Conservation (phyloP, 2,113 vertebrate genomes). For the Anoplopoma fimbria region DNA sequence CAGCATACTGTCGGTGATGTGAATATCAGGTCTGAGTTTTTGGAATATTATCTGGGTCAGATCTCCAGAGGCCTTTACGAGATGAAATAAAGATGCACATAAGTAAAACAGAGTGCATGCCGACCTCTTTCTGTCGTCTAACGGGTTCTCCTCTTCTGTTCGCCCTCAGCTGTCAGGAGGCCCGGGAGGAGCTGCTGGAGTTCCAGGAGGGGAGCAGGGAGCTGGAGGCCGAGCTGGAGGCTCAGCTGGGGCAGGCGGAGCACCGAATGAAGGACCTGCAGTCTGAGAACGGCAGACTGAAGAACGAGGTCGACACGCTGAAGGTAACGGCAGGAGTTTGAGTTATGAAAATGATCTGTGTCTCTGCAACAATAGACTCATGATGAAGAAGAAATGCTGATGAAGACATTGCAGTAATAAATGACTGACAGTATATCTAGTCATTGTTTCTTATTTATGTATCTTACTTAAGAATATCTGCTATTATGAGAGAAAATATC, state of each 20-base stretch:
- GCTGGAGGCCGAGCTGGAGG: conserved; percentile 96
- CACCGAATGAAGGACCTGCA: conserved; percentile 94
- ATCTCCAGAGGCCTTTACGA: background rate
- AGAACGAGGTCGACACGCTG: conserved; percentile 91
- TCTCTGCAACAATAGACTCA: no score
- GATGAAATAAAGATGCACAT: background rate
- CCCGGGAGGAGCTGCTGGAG: conserved; percentile 95
- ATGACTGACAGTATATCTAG: background rate
- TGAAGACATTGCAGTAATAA: background rate
- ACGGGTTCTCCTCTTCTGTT: conserved; percentile 11
- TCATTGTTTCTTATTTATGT: background rate
- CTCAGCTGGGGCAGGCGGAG: conserved; percentile 95
- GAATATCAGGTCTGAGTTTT: background rate
- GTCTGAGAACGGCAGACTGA: conserved; percentile 94
- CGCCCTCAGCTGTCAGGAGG: conserved; percentile 90
- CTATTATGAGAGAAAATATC: background rate
- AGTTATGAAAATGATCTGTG: no score
- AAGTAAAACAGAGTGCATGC: background rate
- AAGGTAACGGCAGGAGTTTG: conserved; percentile 89
- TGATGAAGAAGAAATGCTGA: background rate
- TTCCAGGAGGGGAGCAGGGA: conserved; percentile 99
- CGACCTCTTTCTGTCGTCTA: conserved; percentile 45
- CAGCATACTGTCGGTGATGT: background rate
- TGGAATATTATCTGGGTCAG: conserved; percentile 29
- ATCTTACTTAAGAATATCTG: no score